Percentiles rank a stretch among this genome's conserved stretches.
These are phyloP conservation scores for Characodon lateralis DNA, from an alignment of 2,797 vertebrate genomes.

Conservation along the genomic window DNA sequence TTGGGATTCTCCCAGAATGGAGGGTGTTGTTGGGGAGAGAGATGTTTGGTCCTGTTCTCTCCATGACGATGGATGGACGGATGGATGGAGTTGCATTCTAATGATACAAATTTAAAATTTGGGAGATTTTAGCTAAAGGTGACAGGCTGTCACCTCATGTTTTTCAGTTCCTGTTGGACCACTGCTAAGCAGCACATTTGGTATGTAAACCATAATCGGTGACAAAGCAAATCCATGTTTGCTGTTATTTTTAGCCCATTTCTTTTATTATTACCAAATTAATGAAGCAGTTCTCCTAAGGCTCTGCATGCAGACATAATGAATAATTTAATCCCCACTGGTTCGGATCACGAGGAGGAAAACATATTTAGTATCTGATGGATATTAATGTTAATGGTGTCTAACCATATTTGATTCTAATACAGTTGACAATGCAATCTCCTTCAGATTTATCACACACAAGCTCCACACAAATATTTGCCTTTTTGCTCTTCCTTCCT, in stretches of 20 bases:
- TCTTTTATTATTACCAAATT: conserved; percentile 6
- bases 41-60: background rate
- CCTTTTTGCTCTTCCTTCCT: conserved; percentile 21
- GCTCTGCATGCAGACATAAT: conserved; percentile 50
- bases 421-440: conserved; percentile 63
- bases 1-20: background rate
- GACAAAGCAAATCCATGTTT: conserved; percentile 12
- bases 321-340: conserved; percentile 70
- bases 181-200: conserved; percentile 11
- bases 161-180: background rate
- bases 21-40: background rate
- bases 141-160: background rate
- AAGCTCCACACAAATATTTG: conserved; percentile 31
- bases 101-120: background rate
- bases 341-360: conserved; percentile 43
- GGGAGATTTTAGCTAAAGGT: background rate
- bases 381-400: conserved; percentile 68
- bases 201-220: conserved; percentile 1
- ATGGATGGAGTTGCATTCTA: background rate
- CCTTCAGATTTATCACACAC: conserved; percentile 56
- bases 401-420: conserved; percentile 62
- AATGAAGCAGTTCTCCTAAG: conserved; percentile 25
- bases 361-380: conserved; percentile 59
- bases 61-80: no score
- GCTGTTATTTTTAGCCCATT: background rate